Base-by-base conservation (phyloP, 2,797 vertebrate genomes). In the Parambassis ranga region DNA sequence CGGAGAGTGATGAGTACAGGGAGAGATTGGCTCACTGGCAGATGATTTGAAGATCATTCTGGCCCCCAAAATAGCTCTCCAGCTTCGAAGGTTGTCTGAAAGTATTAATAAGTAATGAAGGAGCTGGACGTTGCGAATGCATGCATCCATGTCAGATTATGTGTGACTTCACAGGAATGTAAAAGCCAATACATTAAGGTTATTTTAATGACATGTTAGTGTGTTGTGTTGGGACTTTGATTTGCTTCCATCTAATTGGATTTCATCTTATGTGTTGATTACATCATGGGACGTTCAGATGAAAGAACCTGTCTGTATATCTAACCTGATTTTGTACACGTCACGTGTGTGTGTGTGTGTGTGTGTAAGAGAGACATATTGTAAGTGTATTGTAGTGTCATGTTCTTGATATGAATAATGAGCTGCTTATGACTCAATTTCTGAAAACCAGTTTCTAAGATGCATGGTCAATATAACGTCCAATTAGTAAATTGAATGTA, bases 41-140 rank as follows among this genome's bases (percentile, higher is more conserved):
- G 78, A 85, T 81, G 78, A 86, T 81, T 79, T 55, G 56, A 77
- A 74, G 82, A 86, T 81, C 65, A 74, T 77, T 72, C 72, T 56
- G 53, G 10, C 53, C 65, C 73, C 71, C 3, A 44, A 87, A 87
- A 87, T 83, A 84, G 79, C 71, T 80, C 59, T 57, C 39, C 61
- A 55, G 71, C 73, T 70, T 73, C 65, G 20, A 55, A 80, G 68
- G 76, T 81, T 78, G 65, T 81, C 70, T 74, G 75, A 72, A 60
- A 65, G 31, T 52, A 74, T 85, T 74, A 82, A 85, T 79, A 81
- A 77, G 51, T 79, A 72, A 86, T 75, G 77, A 72, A 65, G 44
- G 48, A 66, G 42, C 66, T 50, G 64, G 22, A 36, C 53, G 77
- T 55, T 50, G 47, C 31, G 36, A 41, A 57, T 36, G 42, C 43